These are phyloP conservation scores for Lasioglossum baleicum DNA, from an alignment of 1,140 invertebrate species.

Conservation along the genomic window DNA sequence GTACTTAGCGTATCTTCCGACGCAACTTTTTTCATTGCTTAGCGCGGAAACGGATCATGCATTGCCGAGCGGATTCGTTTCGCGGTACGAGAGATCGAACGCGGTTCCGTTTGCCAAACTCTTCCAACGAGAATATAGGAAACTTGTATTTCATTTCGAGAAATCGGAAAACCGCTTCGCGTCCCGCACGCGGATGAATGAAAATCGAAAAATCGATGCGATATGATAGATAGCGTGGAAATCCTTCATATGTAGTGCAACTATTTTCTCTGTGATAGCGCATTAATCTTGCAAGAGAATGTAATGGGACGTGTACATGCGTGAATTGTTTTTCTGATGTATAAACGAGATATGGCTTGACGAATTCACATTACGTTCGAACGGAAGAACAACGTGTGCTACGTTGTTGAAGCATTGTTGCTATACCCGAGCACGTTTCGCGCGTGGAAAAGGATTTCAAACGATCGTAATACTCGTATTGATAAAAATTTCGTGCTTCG, in stretches of 20 bases:
- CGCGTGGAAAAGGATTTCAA: neutral
- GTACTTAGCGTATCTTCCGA: slow-evolving; percentile 25
- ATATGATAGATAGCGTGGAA: neutral
- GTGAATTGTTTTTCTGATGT: slow-evolving; percentile 1
- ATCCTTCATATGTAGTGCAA: slow-evolving; percentile 31
- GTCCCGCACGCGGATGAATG: too few relatives aligned
- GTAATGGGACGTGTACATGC: neutral
- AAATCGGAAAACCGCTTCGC: neutral
- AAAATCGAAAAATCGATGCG: neutral
- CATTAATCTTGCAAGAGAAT: slow-evolving; percentile 14
- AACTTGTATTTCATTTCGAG: neutral
- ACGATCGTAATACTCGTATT: neutral
- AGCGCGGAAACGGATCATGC: slow-evolving; percentile 18
- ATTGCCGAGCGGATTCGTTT: slow-evolving; percentile 2
- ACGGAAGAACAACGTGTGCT: slow-evolving; percentile 25
- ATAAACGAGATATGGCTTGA: slow-evolving; percentile 9
- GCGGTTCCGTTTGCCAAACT: neutral
- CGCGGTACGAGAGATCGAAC: neutral
- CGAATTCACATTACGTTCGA: slow-evolving; percentile 19
- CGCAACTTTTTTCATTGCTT: slow-evolving; percentile 20
- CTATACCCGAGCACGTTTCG: slow-evolving; percentile 24
- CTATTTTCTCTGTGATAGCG: slow-evolving; percentile 52
- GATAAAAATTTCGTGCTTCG: slow-evolving; percentile 5
- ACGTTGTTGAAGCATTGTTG: slow-evolving; percentile 5
- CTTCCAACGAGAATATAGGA: neutral